These are phyloP conservation scores for Diplolepis rosae DNA, from an alignment of 2,888 invertebrate genomes.

Conservation along the genomic window DNA sequence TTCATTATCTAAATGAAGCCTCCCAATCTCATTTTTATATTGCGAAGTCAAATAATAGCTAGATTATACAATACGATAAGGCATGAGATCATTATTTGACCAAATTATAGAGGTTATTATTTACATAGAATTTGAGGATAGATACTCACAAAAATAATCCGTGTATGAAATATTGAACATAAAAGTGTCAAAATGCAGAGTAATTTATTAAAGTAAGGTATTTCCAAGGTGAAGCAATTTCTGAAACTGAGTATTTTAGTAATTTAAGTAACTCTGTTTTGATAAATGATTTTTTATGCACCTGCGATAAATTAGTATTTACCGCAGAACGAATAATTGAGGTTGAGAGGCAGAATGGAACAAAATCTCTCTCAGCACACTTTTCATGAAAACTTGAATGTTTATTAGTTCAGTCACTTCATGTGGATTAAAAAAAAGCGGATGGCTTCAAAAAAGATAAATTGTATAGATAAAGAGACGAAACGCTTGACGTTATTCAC, in stretches of 20 bases:
- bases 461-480: slow-evolving; percentile 20
- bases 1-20: neutral
- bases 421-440: slow-evolving; percentile 25
- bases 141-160: too few relatives aligned
- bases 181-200: too few relatives aligned
- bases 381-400: neutral
- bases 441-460: neutral
- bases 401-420: slow-evolving; percentile 23
- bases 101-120: neutral
- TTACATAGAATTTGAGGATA: neutral
- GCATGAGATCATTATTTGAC: neutral
- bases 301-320: neutral
- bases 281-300: neutral
- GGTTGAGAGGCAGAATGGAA: slow-evolving; percentile 13
- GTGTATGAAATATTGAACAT: too few relatives aligned
- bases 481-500: slow-evolving; percentile 6
- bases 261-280: too few relatives aligned
- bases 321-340: neutral
- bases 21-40: neutral
- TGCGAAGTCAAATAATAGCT: neutral
- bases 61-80: neutral
- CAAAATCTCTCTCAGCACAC: slow-evolving; percentile 15
- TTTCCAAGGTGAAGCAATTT: too few relatives aligned
- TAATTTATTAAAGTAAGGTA: too few relatives aligned
- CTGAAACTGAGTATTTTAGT: neutral